Evolutionary conservation across 2,888 invertebrate species (phyloP).

Genomic region (Rambutsinella grinnellia): DNA sequence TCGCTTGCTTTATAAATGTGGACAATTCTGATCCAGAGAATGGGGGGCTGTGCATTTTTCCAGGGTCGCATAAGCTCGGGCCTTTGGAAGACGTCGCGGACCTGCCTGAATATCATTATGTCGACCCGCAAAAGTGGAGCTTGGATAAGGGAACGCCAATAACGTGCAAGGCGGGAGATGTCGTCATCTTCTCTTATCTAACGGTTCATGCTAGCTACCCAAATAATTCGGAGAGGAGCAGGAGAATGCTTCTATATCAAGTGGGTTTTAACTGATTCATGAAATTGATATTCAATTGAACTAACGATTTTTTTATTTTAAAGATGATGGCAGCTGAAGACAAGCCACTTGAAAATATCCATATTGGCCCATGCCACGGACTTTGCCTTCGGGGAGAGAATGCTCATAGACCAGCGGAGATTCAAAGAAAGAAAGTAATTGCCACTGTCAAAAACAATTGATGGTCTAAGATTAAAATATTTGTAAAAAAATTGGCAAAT

Average conservation of each 20-base stretch:
- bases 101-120: constrained; percentile 68
- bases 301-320: constrained; percentile 6
- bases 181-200: constrained; percentile 75
- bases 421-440: too few relatives aligned
- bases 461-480: too few relatives aligned
- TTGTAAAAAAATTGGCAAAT: too few relatives aligned
- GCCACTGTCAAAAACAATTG: too few relatives aligned
- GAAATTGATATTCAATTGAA: too few relatives aligned
- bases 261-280: too few relatives aligned
- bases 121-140: constrained; percentile 70
- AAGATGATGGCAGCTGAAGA: constrained; percentile 74
- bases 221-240: constrained; percentile 71
- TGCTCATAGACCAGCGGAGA: constrained; percentile 68
- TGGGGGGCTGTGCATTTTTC: constrained; percentile 75
- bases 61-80: constrained; percentile 75
- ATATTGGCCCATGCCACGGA: constrained; percentile 73
- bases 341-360: constrained; percentile 70
- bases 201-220: constrained; percentile 74
- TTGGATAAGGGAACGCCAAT: constrained; percentile 72
- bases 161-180: constrained; percentile 72
- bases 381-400: constrained; percentile 74
- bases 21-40: constrained; percentile 74
- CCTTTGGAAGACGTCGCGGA: constrained; percentile 73
- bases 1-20: constrained; percentile 74
- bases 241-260: constrained; percentile 73